Evolutionary conservation across 2,888 invertebrate species (phyloP), one percentile per base, ranked within the genome.

Genomic region (Catonia carolina): DNA sequence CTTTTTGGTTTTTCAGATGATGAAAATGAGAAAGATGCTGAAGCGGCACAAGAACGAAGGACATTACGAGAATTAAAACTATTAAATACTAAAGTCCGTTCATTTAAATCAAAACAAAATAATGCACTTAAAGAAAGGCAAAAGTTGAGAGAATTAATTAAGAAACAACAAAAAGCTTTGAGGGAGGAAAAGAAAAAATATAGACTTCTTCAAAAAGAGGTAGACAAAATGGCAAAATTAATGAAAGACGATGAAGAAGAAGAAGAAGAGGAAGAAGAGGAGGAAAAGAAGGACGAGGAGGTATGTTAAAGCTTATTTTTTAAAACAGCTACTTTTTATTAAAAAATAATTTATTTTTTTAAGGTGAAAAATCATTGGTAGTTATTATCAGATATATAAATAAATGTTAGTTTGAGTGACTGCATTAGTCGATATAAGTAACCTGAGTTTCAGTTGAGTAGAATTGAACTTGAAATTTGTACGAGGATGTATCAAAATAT

Each of bases 211-310:
- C 89, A 91, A 70, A 89, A 89, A 63, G 91, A 92, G 74, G 90
- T 90, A 8, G 89, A 90, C 68, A 91, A 91, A 74, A 92, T 92
- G 90, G 90, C 90, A 0, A 85, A 85, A 14, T 78, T 90, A 68
- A 85, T 92, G 85, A 89, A 86, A 66, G 87, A 88, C 66, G 82
- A 81, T 2, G 85, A 84, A 1, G 85, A 84, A 5, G 86, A 85
- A 1, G 83, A 83, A 0, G 82, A 82, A 3, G 83, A 81, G 2
- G 83, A 84, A 31, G 81, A 82, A n/a, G 82, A 83, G 47, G 81
- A 77, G 2, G 82, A 77, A 2, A 77, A 77, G 12, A 76, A 75
- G 18, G 74, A 75, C 2, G 73, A 74, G 47, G 72, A 74, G 22
- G 72, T 72, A 35, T 73, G 58, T 69, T 54, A 27, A 33, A 51